Conservation (phyloP, 2,797 vertebrate species). For the Scyliorhinus canicula region DNA sequence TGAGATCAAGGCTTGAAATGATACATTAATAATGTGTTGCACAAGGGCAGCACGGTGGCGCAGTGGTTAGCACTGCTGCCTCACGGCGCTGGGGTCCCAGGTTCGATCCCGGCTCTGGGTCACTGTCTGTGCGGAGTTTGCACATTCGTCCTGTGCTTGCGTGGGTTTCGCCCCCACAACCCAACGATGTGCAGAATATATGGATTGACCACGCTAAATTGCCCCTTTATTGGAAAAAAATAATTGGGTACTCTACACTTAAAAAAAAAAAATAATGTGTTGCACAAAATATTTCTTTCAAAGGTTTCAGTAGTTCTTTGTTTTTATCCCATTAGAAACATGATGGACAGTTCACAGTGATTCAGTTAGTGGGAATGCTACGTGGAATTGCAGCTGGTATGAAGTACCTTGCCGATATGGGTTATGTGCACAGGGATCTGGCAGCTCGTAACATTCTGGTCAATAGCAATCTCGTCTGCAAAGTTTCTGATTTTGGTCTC, state of each 20-base stretch:
- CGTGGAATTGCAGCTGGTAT: slow-evolving; percentile 94
- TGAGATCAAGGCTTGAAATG: not conserved
- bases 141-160: no score
- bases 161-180: no score
- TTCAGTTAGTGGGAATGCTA: slow-evolving; percentile 95
- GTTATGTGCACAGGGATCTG: slow-evolving; percentile 95
- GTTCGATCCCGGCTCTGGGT: no score
- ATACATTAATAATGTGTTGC: not conserved
- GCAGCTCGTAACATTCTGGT: slow-evolving; percentile 95
- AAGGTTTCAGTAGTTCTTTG: not conserved
- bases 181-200: no score
- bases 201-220: no score
- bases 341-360: slow-evolving; percentile 94
- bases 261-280: no score
- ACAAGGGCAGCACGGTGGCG: no score
- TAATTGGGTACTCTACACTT: no score
- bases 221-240: no score
- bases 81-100: no score
- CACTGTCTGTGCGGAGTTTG: no score
- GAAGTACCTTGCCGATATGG: slow-evolving; percentile 96
- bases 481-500: slow-evolving; percentile 98
- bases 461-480: slow-evolving; percentile 99
- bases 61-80: no score
- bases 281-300: not conserved
- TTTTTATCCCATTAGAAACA: slow-evolving; percentile 69